A percentile compares a stretch with the other conserved stretches of the same genome.
These are phyloP conservation scores for Oscheius onirici DNA, from an alignment of 2,888 invertebrate species.

Conservation along the genomic window DNA sequence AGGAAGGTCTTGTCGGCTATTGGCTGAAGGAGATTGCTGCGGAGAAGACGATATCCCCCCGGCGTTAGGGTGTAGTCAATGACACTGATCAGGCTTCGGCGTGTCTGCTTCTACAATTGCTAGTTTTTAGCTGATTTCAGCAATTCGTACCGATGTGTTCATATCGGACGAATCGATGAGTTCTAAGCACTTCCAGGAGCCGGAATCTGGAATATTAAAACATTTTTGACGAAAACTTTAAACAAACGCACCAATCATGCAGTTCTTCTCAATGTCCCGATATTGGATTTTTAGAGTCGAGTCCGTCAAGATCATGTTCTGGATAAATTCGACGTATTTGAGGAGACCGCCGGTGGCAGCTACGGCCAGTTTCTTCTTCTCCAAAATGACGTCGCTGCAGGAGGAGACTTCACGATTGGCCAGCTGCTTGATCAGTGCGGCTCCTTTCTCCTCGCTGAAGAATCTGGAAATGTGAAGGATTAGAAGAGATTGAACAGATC, in stretches of 20 bases:
- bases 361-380: constrained; percentile 72
- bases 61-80: constrained; percentile 28
- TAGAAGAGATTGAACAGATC: constrained; percentile 21
- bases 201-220: constrained; percentile 78
- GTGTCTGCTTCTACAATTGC: constrained; percentile 7
- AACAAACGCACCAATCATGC: constrained; percentile 81
- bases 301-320: constrained; percentile 81
- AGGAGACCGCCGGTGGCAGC: constrained; percentile 86
- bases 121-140: not conserved
- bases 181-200: constrained; percentile 82
- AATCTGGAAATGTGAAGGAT: constrained; percentile 35
- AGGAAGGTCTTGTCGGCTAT: constrained; percentile 80
- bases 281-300: constrained; percentile 84
- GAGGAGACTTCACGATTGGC: constrained; percentile 79
- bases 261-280: constrained; percentile 83
- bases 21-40: constrained; percentile 82
- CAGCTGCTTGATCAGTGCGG: constrained; percentile 80
- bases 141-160: not conserved
- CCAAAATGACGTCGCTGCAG: constrained; percentile 61
- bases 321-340: constrained; percentile 84
- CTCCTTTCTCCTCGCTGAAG: constrained; percentile 80
- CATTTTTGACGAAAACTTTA: not conserved
- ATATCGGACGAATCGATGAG: constrained; percentile 66
- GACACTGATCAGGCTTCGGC: constrained; percentile 10
- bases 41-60: constrained; percentile 82